Evolutionary conservation across 1,140 invertebrate species (phyloP), one percentile per base, ranked within the genome.

Genomic region (Diorhabda sublineata): DNA sequence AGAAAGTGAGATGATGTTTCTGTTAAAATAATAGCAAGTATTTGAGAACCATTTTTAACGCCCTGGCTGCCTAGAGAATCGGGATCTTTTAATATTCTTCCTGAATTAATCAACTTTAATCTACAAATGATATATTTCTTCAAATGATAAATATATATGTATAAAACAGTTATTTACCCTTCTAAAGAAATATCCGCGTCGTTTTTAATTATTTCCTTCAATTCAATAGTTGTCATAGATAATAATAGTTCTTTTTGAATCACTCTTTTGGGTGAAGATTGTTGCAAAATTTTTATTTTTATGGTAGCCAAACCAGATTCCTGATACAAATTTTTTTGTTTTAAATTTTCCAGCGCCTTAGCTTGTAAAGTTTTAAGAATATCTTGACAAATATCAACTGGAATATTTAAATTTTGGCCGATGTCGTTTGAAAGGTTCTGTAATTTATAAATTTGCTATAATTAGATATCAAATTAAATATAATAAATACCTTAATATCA

Each of bases 41-140:
- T 79, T 77, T 88, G 85, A 43, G 84, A 83, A 67, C 89, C 89
- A 81, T 92, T 90, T 80, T 87, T 86, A 8, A 89, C 76, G 61
- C 84, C 83, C 76, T 92, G 90, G 41, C 80, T 78, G 5, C 80
- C 74, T 3, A 92, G 75, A 4, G 77, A 81, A 43, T 74, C 65
- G 5, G 81, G 77, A 63, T 85, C 80, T n/a, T 84, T 82, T n/a
- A 92, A 79, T 8, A 92, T 84, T 77, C 83, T 85, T 2, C 91
- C 91, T 69, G 84, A 82, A 64, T 82, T 83, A 74, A 92, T 92
- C 7, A 91, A 79, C 73, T 92, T 91, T 0, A 92, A 74, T 70
- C 87, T 88, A 75, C 26, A n/a, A 78, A 72, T 45, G 7, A 67
- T 26, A 47, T 52, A 41, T 52, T 2, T 52, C 47, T 8, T 4